Conservation (phyloP, 2,113 vertebrate genomes). For the Prunella fulvescens region DNA sequence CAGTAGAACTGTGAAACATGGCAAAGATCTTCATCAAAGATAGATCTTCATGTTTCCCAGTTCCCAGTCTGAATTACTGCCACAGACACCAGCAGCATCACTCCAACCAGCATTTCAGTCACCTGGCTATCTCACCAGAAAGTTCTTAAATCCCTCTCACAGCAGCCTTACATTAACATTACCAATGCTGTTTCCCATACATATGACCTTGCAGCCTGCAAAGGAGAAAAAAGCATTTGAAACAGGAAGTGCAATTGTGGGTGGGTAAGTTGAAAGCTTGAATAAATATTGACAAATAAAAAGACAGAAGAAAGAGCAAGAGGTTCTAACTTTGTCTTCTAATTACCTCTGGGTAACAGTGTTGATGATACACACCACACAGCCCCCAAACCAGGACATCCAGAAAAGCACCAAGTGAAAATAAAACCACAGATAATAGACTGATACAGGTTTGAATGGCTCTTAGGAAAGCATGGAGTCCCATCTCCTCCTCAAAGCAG, state of each 20-base stretch:
- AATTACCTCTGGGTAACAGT: not conserved
- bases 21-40: not conserved
- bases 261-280: not conserved
- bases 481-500: not conserved
- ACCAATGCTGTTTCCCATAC: accelerated
- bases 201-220: not conserved
- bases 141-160: not conserved
- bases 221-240: not conserved
- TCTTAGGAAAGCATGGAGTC: not conserved
- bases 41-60: not conserved
- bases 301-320: not conserved
- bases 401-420: not conserved
- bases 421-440: not conserved
- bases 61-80: not conserved
- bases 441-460: not conserved
- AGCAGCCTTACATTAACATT: not conserved
- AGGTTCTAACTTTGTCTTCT: not conserved
- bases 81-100: not conserved
- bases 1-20: not conserved
- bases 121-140: not conserved
- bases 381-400: not conserved
- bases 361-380: not conserved
- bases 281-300: not conserved
- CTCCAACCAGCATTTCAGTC: not conserved
- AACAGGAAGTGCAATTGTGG: not conserved